Evolutionary conservation across 2,888 invertebrate species (phyloP), one percentile per base, ranked within the genome.

Genomic region (Eilema depressum): DNA sequence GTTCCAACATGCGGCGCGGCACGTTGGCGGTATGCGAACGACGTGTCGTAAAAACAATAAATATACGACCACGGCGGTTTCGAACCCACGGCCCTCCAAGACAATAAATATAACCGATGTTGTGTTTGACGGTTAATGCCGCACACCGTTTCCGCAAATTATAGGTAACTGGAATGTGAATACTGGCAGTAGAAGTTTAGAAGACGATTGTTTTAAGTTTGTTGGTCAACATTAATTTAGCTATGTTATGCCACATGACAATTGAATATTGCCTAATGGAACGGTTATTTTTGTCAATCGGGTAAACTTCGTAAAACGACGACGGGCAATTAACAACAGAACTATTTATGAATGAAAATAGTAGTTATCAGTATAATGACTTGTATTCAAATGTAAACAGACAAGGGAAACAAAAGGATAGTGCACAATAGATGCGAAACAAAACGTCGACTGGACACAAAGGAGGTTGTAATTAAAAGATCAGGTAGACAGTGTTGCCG

Each of bases 401-500:
- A 70, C 71, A 79, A 75, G 74, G 63, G 26, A 75, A 30, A 83
- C 78, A 81, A 86, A 76, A 69, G 73, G 69, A 64, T 64, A 66
- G 60, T 65, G 69, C 62, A 84, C 82, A 84, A 85, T 78, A 76
- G 78, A 71, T 74, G 81, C 78, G 79, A 81, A 85, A 85, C 82
- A 86, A 85, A 86, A 83, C 83, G 74, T 68, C 74, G 82, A 69
- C 79, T 77, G 80, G 82, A 85, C 79, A 86, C 85, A 88, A 88
- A 88, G 81, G 85, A 77, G 75, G 75, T 74, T 82, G 85, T 88
- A 89, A 91, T 90, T 90, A 89, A 89, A 88, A 88, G 85, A 89
- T 89, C 92, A 92, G 92, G 92, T 91, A 91, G 88, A 79, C 85
- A 81, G 80, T 81, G 79, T 80, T 80, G 76, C 76, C 73, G 79